phyloP scores from a whole-genome alignment of 2,113 vertebrate species.

The Catharus fuscescens region DNA sequence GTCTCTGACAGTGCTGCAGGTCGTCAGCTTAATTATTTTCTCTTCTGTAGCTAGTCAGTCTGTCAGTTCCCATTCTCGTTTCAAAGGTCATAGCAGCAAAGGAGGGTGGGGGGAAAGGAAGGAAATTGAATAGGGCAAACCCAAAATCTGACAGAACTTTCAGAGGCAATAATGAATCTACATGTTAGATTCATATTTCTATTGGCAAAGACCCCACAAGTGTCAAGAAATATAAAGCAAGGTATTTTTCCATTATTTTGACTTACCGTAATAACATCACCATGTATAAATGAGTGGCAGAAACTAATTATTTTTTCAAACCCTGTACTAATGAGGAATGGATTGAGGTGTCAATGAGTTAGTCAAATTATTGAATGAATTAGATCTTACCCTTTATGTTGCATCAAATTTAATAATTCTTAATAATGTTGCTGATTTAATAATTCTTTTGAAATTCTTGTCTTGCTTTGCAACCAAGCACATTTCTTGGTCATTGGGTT shows the following conservation, averaged over 20 bases:
- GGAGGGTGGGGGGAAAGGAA: background rate
- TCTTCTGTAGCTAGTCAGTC: background rate
- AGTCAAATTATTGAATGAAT: background rate
- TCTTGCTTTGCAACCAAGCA: background rate
- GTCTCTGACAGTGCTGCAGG: background rate
- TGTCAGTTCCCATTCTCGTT: background rate
- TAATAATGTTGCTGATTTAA: background rate
- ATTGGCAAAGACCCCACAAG: background rate
- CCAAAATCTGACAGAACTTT: background rate
- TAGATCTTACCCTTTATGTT: background rate
- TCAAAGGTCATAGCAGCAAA: background rate
- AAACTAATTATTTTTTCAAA: background rate
- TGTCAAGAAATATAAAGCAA: background rate
- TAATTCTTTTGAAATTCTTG: background rate
- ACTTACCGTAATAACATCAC: background rate
- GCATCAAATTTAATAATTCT: background rate
- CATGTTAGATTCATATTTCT: background rate
- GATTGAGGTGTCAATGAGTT: background rate
- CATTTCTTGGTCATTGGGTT: background rate
- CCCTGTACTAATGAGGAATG: background rate
- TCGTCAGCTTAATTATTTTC: background rate
- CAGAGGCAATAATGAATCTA: background rate
- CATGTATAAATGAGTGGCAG: background rate
- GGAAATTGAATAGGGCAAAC: background rate
- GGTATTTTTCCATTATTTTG: background rate